Conservation (phyloP, 1,140 invertebrate species). For the Lepidurus couesii region DNA sequence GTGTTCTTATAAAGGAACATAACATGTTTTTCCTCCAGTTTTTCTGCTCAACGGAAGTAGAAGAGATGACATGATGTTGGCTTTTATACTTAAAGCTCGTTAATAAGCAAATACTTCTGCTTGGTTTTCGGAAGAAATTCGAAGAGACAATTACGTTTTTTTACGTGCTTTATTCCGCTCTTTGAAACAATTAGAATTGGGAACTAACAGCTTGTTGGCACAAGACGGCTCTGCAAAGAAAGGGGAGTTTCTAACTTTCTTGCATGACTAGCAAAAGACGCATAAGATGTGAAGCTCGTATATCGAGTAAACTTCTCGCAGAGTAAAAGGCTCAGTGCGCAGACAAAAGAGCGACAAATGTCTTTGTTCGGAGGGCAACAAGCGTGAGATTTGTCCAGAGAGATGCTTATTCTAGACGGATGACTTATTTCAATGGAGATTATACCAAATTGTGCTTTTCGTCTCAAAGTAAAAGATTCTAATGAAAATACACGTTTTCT, state of each 20-base stretch:
- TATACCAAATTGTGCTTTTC: neutral
- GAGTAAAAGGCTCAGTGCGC: neutral
- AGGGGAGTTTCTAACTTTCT: neutral
- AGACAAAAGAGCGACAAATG: neutral
- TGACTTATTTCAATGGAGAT: neutral
- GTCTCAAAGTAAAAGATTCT: too few species aligned
- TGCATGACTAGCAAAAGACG: neutral
- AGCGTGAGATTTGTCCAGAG: neutral
- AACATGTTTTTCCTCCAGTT: neutral
- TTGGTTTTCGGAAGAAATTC: neutral
- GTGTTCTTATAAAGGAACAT: neutral
- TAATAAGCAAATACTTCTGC: neutral
- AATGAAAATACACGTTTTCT: too few species aligned
- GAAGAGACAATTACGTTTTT: neutral
- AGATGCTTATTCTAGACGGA: neutral
- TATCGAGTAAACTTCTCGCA: neutral
- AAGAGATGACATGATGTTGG: neutral
- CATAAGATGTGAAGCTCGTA: neutral
- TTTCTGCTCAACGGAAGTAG: neutral
- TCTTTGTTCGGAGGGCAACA: constrained; percentile 14
- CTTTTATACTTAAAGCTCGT: neutral
- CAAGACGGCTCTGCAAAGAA: neutral
- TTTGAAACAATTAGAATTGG: neutral
- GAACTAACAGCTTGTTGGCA: neutral
- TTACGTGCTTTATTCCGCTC: neutral